These are phyloP conservation scores for Tychaedon coryphoeus DNA, from an alignment of 2,113 vertebrate species.

Conservation along the genomic window DNA sequence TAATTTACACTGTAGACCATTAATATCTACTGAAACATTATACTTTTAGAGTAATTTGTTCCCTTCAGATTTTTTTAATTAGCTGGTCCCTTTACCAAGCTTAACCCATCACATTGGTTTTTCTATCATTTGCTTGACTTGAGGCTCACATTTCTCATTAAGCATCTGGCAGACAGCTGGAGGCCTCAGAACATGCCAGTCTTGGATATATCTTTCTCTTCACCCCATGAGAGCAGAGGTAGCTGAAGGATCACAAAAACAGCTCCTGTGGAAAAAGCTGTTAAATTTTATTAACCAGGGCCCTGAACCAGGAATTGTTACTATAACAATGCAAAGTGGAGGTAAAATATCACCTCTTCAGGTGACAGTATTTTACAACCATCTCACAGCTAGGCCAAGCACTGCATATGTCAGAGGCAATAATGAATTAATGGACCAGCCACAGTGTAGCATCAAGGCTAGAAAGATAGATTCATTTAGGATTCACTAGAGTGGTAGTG, in stretches of 20 bases:
- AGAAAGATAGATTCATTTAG: background rate
- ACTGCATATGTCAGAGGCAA: background rate
- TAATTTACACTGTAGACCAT: background rate
- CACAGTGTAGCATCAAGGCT: background rate
- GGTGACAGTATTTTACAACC: background rate
- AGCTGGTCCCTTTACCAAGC: background rate
- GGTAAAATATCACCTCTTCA: background rate
- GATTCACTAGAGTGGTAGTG: background rate
- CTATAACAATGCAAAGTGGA: background rate
- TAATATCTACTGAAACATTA: background rate
- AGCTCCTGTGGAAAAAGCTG: background rate
- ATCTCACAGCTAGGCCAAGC: background rate
- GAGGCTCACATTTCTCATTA: background rate
- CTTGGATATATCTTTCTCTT: background rate
- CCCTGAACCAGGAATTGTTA: constrained; percentile 7
- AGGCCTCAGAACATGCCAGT: background rate
- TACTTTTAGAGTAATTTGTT: background rate
- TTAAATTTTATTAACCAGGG: constrained; percentile 28
- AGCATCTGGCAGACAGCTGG: background rate
- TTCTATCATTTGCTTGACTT: background rate
- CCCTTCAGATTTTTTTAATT: background rate
- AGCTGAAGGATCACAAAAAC: constrained; percentile 23
- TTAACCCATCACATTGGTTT: background rate
- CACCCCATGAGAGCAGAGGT: background rate
- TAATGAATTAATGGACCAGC: constrained; percentile 22